Percentiles rank a stretch among this genome's conserved stretches.
Conservation (phyloP, 2,797 vertebrate genomes). For the Enteromius afrohamiltoni region DNA sequence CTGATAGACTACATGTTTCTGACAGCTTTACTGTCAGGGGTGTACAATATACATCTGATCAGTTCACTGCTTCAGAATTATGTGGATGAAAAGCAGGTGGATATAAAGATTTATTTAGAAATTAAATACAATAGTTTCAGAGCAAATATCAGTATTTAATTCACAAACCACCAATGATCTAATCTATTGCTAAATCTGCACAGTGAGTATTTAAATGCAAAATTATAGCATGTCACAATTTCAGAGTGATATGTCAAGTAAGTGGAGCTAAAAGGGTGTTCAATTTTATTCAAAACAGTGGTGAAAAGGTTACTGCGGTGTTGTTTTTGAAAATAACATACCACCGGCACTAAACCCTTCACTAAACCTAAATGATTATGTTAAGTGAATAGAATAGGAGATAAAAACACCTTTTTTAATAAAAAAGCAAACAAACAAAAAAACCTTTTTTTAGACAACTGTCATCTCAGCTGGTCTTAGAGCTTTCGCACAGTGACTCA, state of each 20-base stretch:
- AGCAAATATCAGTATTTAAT: background rate
- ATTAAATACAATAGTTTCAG: background rate
- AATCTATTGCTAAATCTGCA: background rate
- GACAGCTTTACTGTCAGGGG: conserved; percentile 26
- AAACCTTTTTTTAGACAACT: background rate
- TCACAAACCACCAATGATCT: background rate
- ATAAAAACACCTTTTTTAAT: background rate
- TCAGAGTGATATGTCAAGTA: background rate
- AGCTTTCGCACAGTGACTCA: background rate
- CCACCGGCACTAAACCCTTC: background rate
- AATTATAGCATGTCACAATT: background rate
- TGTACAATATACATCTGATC: conserved; percentile 6
- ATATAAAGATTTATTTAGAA: background rate
- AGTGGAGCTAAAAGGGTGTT: background rate
- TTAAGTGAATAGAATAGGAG: background rate
- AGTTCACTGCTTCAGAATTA: background rate
- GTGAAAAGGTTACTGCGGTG: background rate
- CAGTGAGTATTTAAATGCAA: background rate
- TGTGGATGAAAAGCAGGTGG: conserved; percentile 13
- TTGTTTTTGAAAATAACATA: background rate
- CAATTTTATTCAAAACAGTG: background rate
- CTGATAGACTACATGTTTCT: conserved; percentile 5
- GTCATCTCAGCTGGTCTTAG: background rate
- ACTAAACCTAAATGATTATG: background rate
- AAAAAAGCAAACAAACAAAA: no score